Evolutionary conservation across 2,888 invertebrate species (phyloP), one percentile per base, ranked within the genome.

Genomic region (Calliopum simillimum): DNA sequence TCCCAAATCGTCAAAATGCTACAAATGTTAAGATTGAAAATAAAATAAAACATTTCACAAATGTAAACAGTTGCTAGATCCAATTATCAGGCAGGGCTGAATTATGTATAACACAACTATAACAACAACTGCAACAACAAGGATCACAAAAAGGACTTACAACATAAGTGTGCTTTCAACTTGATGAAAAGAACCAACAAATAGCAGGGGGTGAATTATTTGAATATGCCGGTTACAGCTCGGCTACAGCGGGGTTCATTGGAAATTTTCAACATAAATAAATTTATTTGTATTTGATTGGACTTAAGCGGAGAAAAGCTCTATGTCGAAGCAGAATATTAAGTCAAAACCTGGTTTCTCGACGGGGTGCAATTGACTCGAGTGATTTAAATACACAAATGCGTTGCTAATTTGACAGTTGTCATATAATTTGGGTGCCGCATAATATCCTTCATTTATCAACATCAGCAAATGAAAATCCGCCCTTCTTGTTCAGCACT

Each of bases 401-500:
- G 21, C 19, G 56, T 44, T 76, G 79, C 78, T 80, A 81, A 80
- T 80, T 81, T 80, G 80, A 80, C 80, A 80, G 80, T 80, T 80
- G 80, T 80, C 77, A 77, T 71, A 33, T 33, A 58, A 56, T 56
- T 47, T 56, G 66, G 58, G 33, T 67, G 66, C 66, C n/a, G 25
- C 23, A 21, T 21, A 14, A 21, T 46, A 14, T 43, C 61, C 6
- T 41, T 25, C 56, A 67, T 67, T 58, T 58, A 58, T 67, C 66
- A 67, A 47, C 66, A 47, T 64, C 51, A 41, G 2, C 66, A 21
- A 13, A 5, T 47, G 13, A 53, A 4, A 13, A 53, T 14, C 23
- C 56, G 8, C 56, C 21, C 56, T 12, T 33, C 56, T 8, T 5
- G 14, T 6, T 5, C 46, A 25, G 13, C 14, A 12, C 43, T 6